Percentiles rank a stretch among this genome's conserved stretches.
Evolutionary conservation across 2,888 invertebrate genomes (phyloP).

Genomic region (Empis livida): DNA sequence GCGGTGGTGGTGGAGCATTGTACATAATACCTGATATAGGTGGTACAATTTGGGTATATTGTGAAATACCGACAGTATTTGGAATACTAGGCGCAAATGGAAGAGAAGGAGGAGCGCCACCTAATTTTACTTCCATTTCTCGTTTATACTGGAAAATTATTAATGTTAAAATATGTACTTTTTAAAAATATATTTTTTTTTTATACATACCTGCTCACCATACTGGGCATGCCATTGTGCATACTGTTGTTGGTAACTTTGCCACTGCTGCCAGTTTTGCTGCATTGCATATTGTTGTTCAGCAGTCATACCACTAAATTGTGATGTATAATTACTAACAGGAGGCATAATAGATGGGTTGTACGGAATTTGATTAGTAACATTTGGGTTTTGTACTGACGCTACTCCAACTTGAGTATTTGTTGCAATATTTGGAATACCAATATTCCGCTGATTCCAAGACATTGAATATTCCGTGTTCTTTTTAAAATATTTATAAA

Average conservation of each 20-base stretch:
- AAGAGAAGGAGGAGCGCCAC: conserved; percentile 10
- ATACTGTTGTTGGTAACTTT: conserved; percentile 33
- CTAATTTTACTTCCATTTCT: conserved; percentile 31
- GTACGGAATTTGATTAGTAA: conserved; percentile 4
- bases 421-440: neutral
- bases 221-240: conserved; percentile 36
- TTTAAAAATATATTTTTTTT: neutral
- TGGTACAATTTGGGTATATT: conserved; percentile 4
- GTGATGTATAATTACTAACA: conserved; percentile 17
- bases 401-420: neutral
- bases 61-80: conserved; percentile 8
- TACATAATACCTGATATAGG: conserved; percentile 4
- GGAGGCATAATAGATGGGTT: conserved; percentile 2
- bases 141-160: conserved; percentile 26
- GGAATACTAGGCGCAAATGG: conserved; percentile 6
- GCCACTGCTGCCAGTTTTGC: conserved; percentile 37
- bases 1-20: conserved; percentile 4
- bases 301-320: conserved; percentile 30
- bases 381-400: neutral
- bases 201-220: conserved; percentile 29
- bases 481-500: too few relatives aligned
- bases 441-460: neutral
- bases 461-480: neutral
- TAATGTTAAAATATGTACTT: neutral
- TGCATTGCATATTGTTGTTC: conserved; percentile 34